Base-by-base conservation (phyloP, 2,797 vertebrate genomes). In the Meriones psammophilus region DNA sequence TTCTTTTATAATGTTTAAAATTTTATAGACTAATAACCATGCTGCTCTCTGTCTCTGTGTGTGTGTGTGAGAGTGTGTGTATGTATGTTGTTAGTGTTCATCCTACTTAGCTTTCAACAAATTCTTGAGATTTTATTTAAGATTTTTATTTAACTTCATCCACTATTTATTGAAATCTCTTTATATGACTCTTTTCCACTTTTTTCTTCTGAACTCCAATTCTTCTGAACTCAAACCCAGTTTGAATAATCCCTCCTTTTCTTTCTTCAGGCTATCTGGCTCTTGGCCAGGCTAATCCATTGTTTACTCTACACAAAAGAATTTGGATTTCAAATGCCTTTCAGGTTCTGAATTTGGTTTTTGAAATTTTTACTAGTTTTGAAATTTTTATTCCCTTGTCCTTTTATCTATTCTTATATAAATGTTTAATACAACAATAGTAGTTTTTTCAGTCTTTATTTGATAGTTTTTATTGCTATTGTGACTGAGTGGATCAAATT, bases 111-210 rank as follows among this genome's bases (percentile, higher is more conserved):
- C 54, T 74, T 60, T 74, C 56, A 74, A 30, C 73, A 8, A 88
- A 24, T 14, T 88, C 50, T 54, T 74, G 14, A 88, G n/a, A 73
- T 88, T 15, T 20, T 22, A 46, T 5, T 88, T 60, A 88, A 74
- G 69, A 60, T 58, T 73, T 28, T 71, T 42, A 74, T 30, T 88
- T 1, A 42, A 30, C 22, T 50, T 10, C 39, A 15, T 69, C 5
- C 39, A 91, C 36, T 64, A n/a, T 88, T 76, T 81, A 81, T 71
- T 88, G n/a, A 84, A 78, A 46, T 83, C 74, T 28, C 58, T 68
- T 95, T 42, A 68, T 17, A 88, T 39, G 39, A 76, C 13, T 86
- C 60, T 60, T 87, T 80, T 42, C 54, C 20, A 42, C 50, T 62
- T 39, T 60, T 74, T 81, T 84, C 71, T 88, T 84, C 78, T 77